phyloP scores from a whole-genome alignment of 2,113 vertebrate species.

The Austrofundulus limnaeus region DNA sequence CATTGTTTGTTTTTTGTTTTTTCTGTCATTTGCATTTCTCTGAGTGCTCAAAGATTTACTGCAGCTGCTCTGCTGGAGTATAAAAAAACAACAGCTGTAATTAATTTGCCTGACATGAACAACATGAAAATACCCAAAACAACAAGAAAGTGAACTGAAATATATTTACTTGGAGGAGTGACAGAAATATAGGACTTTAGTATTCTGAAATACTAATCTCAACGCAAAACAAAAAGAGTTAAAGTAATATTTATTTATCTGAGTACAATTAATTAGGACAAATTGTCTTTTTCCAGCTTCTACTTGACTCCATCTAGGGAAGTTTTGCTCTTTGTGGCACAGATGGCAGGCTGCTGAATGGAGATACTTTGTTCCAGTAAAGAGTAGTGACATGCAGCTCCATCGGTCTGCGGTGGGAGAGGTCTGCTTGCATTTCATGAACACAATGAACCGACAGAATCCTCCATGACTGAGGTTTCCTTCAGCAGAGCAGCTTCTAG shows the following conservation, averaged over 20 bases:
- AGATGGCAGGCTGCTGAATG: slow-evolving; percentile 20
- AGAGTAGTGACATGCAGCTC: slow-evolving; percentile 55
- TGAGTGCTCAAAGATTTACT: slow-evolving; percentile 25
- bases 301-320: slow-evolving; percentile 14
- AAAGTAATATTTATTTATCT: background rate
- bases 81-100: slow-evolving; percentile 9
- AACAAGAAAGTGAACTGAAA: too few relatives aligned
- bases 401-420: slow-evolving; percentile 31
- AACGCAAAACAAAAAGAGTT: background rate
- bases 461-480: slow-evolving; percentile 14
- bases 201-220: too few relatives aligned
- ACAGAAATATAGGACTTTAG: too few relatives aligned
- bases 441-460: slow-evolving; percentile 55
- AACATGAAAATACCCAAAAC: slow-evolving; percentile 1
- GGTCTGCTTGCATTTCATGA: slow-evolving; percentile 33
- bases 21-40: slow-evolving; percentile 31
- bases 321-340: slow-evolving; percentile 16
- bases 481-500: slow-evolving; percentile 2
- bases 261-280: slow-evolving; percentile 1
- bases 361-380: slow-evolving; percentile 56
- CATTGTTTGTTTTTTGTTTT: too few relatives aligned
- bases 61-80: slow-evolving; percentile 31
- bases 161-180: too few relatives aligned
- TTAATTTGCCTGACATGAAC: slow-evolving; percentile 14
- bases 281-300: background rate